Evolutionary conservation across 2,888 invertebrate genomes (phyloP).

Genomic region (Eueremaeus valkanovi): DNA sequence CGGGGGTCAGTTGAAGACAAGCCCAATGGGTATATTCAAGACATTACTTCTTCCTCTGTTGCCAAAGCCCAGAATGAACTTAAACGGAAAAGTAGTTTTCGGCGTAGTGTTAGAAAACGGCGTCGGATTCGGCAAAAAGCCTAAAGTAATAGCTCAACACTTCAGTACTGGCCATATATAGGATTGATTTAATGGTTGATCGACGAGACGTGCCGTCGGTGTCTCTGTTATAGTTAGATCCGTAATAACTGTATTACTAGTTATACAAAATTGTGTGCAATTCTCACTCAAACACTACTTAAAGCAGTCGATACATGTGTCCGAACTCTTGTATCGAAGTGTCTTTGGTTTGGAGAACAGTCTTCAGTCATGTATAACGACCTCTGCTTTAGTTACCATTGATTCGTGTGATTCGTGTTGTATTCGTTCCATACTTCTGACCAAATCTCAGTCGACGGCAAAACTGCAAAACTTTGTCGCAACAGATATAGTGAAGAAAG

Average conservation of each 20-base stretch:
- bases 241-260: background rate
- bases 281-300: slow-evolving; percentile 24
- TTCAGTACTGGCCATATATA: slow-evolving; percentile 40
- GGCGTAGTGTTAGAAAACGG: slow-evolving; percentile 48
- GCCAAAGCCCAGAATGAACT: slow-evolving; percentile 47
- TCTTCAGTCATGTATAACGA: slow-evolving; percentile 15
- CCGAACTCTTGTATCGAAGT: background rate
- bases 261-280: slow-evolving; percentile 30
- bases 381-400: slow-evolving; percentile 7
- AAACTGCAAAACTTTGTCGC: background rate
- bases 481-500: background rate
- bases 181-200: background rate
- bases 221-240: background rate
- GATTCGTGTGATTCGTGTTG: background rate
- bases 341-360: slow-evolving; percentile 3
- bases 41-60: slow-evolving; percentile 47
- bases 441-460: background rate
- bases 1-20: slow-evolving; percentile 45
- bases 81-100: slow-evolving; percentile 48
- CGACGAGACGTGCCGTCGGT: too few species aligned
- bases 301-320: background rate
- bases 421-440: slow-evolving; percentile 2
- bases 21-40: slow-evolving; percentile 47
- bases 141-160: slow-evolving; percentile 39
- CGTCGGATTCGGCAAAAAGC: slow-evolving; percentile 38